Evolutionary conservation across 2,888 invertebrate genomes (phyloP), one percentile per base, ranked within the genome.

Genomic region (Lithophane ornitopus): DNA sequence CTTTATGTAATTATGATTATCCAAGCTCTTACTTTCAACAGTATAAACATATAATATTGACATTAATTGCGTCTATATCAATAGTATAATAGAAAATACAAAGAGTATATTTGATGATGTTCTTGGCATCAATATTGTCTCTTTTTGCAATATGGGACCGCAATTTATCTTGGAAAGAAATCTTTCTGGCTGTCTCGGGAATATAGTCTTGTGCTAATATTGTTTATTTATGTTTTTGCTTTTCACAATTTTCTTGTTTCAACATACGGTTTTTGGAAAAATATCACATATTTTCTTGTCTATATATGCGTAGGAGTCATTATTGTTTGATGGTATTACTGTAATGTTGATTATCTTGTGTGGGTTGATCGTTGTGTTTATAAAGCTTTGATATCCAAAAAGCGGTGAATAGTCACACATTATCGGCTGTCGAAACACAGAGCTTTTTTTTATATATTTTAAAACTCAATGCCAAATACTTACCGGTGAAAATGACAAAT

Each of bases 101-200:
- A 44, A 77, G 19, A 22, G 7, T 28, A 39, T 58, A 67, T 66
- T 66, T 59, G 63, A 69, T 69, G 28, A 52, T 41, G 12, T 41
- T 19, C 46, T 59, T 78, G 46, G 46, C 52, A 54, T 69, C 74
- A 54, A 69, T 69, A 65, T 74, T 67, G 52, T 52, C 9, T 52
- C 7, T 58, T 52, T 72, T 68, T 16, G 56, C 7, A 14, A 56
- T 61, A 54, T 62, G 14, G 39, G 19, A 58, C 52, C 52, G 39
- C 70, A 72, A 79, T 75, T 72, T 66, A 49, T 70, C 39, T 41
- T n/a, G 4, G 34, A 26, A 65, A 49, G 12, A 41, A 59, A 66
- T 28, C 8, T 34, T 49, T 28, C 8, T 14, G 11, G 12, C 16
- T 49, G 54, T 63, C 39, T 67, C 1, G 59, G 59, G 72, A 72